Evolutionary conservation across 1,140 invertebrate species (phyloP).

Genomic region (Coenobita brevimanus): DNA sequence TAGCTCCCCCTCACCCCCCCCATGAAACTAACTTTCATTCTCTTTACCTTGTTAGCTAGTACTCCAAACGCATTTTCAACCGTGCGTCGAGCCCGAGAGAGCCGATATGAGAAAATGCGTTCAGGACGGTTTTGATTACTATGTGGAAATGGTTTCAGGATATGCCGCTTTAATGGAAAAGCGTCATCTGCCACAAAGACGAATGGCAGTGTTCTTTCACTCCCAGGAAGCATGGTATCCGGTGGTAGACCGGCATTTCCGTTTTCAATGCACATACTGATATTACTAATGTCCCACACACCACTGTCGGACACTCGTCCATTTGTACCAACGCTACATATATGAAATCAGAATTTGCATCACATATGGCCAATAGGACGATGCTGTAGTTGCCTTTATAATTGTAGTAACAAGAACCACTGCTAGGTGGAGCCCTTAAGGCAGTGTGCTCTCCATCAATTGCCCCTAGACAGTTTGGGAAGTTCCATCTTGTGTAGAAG

Average conservation of each 20-base stretch:
- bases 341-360: slow-evolving; percentile 32
- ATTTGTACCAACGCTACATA: slow-evolving; percentile 28
- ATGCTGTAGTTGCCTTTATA: slow-evolving; percentile 11
- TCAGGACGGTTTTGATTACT: not conserved
- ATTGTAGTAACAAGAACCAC: slow-evolving; percentile 33
- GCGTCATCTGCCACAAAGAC: too few relatives aligned
- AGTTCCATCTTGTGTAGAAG: too few relatives aligned
- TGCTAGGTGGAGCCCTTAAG: not conserved
- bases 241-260: too few relatives aligned
- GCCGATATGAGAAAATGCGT: slow-evolving; percentile 50
- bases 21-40: too few relatives aligned
- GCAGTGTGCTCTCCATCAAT: too few relatives aligned
- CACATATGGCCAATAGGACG: slow-evolving; percentile 15
- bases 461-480: too few relatives aligned
- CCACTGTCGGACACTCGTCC: slow-evolving; percentile 30
- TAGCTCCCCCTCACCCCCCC: too few relatives aligned
- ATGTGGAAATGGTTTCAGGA: slow-evolving; percentile 8
- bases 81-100: slow-evolving; percentile 70
- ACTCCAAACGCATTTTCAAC: slow-evolving; percentile 72
- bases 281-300: too few relatives aligned
- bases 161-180: not conserved
- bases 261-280: too few relatives aligned
- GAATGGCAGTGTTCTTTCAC: too few relatives aligned
- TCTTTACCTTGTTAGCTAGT: too few relatives aligned
- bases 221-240: too few relatives aligned